Evolutionary conservation across 2,113 vertebrate species (phyloP), one percentile per base, ranked within the genome.

Genomic region (Pelvicachromis taeniatus): DNA sequence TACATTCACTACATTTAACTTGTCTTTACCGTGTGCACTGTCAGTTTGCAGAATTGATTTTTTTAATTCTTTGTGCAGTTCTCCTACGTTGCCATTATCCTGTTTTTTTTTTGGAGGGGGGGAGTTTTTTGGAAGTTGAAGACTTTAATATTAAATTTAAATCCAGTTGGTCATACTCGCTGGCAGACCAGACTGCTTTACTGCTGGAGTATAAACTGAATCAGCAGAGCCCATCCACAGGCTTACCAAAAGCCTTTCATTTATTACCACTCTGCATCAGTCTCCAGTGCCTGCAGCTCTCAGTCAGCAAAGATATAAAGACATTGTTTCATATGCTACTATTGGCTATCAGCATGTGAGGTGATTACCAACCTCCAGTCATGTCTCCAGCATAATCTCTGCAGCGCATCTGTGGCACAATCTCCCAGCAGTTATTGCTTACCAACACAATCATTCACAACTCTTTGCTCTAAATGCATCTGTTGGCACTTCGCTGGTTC

Each of bases 111-210:
- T 3, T 7, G 29, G 29, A 4, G 29, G 29, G 3, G 3, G 29
- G 26, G 26, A 26, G 26, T 26, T 26, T 26, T 63, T 70, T 40
- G 38, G 45, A 86, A 78, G 70, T 19, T 63, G 53, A 77, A 77
- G 56, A 84, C 33, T 79, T 82, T 48, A 68, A 80, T 89, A 83
- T 86, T 81, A 33, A 53, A 90, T 82, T 77, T 77, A 88, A 90
- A 90, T 84, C 63, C 80, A 88, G 68, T 61, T 48, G 16, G 35
- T 79, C 33, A 40, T 86, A 61, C 54, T 80, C 21, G 1, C 80
- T 10, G 82, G 54, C 54, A 81, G 59, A 78, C 52, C 50, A 81
- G 78, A 78, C 52, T 26, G 70, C 40, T 77, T 40, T 19, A 59
- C 11, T 77, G 40, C 78, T 80, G 21, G 56, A 91, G 78, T 63